Base-by-base conservation (phyloP, 2,888 invertebrate species). In the Encarsia formosa region DNA sequence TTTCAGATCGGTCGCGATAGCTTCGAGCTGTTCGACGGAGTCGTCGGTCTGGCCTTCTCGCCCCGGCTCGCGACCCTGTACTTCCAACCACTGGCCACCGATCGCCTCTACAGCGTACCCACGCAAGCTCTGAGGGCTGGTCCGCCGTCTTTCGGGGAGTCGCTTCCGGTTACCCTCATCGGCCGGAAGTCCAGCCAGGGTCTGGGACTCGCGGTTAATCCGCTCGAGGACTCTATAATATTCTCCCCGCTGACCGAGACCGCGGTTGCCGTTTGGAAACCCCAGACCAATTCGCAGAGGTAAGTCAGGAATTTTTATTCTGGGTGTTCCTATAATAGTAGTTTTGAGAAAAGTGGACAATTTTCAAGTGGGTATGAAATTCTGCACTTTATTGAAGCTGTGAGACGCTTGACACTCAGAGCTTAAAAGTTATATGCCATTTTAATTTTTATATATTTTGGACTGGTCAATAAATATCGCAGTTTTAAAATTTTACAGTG, bases 141-240 rank as follows among this genome's bases (percentile, higher is more conserved):
- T 1, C 89, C 90, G 0, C 79, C 83, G 1, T 81, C 84, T 0
- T 83, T 83, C 60, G 84, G 83, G 31, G 81, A 85, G 38, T 83
- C 84, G 58, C 70, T 91, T 45, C 88, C 88, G 1, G 85, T 91
- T 0, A 82, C 83, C 56, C 76, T 90, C 39, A 87, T 89, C 13
- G 91, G 91, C 0, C 85, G 84, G 65, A 91, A 91, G 72, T 88
- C 90, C 0, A 91, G 91, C 0, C 90, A 90, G 70, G 90, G 91
- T 4, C 78, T 91, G 6, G 87, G 86, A 0, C 65, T 91, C 18
- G 80, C 85, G 0, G 81, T 88, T 1, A 86, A 88, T 59, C 83
- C 84, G 0, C 75, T 78, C 0, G 88, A 88, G 60, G 86, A 88
- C 54, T 84, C 86, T 31, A 79, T 91, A 49, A 78, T 86, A 60